Conservation (phyloP, 1,140 invertebrate genomes). For the Luehdorfia chinensis region DNA sequence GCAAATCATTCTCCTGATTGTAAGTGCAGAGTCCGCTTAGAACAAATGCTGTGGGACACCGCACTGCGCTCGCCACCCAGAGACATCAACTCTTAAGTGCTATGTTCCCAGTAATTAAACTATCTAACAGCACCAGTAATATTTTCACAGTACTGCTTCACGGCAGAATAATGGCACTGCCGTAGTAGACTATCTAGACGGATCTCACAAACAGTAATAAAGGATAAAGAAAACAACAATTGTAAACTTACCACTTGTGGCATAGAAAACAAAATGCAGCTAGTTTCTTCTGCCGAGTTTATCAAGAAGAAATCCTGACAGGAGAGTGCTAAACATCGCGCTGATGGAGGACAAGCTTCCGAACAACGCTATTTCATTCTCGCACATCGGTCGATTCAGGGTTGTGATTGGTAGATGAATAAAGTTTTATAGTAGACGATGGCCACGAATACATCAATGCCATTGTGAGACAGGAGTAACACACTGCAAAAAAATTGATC, state of each 20-base stretch:
- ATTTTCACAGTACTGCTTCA: too few relatives aligned
- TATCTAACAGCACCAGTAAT: too few relatives aligned
- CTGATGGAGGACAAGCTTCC: constrained; percentile 39
- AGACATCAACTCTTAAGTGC: too few relatives aligned
- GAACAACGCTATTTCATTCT: constrained; percentile 37
- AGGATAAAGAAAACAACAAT: neutral
- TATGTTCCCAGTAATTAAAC: too few relatives aligned
- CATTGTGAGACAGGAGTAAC: constrained; percentile 28
- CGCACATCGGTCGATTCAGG: constrained; percentile 37
- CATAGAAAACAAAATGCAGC: constrained; percentile 24
- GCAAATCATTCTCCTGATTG: too few relatives aligned
- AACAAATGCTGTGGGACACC: too few relatives aligned
- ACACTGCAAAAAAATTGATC: constrained; percentile 32
- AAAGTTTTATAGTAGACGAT: constrained; percentile 36
- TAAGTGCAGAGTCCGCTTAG: too few relatives aligned
- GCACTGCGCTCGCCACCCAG: too few relatives aligned
- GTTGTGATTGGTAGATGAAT: constrained; percentile 37
- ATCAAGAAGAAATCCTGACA: constrained; percentile 34
- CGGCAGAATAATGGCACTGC: too few relatives aligned
- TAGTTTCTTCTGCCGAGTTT: constrained; percentile 40
- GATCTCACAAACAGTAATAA: too few relatives aligned
- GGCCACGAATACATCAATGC: constrained; percentile 45
- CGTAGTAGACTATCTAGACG: too few relatives aligned
- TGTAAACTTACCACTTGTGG: constrained; percentile 34
- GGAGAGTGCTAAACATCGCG: constrained; percentile 30